phyloP scores from a whole-genome alignment of 1,140 invertebrate genomes.

The Dreissena polymorpha region DNA sequence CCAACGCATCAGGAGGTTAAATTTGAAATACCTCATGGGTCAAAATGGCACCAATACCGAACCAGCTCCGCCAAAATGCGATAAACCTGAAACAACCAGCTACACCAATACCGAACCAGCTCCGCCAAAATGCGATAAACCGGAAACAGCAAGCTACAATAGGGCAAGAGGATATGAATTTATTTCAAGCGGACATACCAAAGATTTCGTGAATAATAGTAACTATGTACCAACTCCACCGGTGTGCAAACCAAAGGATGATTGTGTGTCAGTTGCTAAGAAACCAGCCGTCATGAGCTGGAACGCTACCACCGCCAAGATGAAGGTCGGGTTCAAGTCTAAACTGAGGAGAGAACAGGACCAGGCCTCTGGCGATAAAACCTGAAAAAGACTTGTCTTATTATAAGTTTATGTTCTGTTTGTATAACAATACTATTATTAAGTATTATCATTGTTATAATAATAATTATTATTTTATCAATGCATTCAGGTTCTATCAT shows the following conservation, averaged over 20 bases:
- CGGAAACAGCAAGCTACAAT: background rate
- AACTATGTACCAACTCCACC: background rate
- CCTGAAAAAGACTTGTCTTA: no score
- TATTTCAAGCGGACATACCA: background rate
- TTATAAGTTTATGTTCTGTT: no score
- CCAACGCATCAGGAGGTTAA: background rate
- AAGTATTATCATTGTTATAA: no score
- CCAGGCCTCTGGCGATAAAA: no score
- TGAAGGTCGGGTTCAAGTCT: background rate
- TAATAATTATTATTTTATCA: no score
- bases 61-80: background rate
- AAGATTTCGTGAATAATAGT: background rate
- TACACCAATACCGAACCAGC: no score
- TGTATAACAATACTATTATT: no score
- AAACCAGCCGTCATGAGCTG: background rate
- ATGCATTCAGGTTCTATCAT: no score
- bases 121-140: no score
- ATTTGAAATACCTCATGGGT: background rate
- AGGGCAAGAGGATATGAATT: background rate
- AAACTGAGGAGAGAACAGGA: background rate
- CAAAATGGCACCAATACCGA: background rate
- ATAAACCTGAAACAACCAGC: background rate
- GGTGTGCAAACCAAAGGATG: background rate
- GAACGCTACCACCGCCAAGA: slow-evolving; percentile 4
- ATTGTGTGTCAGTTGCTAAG: background rate